A percentile compares a stretch with the other conserved stretches of the same genome.
These are phyloP conservation scores for Stegostoma tigrinum DNA, from an alignment of 2,113 vertebrate species.

Conservation along the genomic window DNA sequence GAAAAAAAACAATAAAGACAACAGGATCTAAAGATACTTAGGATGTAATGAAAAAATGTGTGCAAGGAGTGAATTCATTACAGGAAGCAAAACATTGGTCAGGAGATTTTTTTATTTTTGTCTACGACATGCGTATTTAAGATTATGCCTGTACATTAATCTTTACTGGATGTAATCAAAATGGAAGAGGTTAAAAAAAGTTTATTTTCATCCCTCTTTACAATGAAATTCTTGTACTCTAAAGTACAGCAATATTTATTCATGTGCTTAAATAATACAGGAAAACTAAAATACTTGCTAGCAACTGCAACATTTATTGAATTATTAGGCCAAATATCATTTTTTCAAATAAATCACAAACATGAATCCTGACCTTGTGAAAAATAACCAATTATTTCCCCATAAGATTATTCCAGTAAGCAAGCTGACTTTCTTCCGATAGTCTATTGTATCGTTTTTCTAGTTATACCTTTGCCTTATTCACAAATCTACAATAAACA, in stretches of 20 bases:
- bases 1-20: no score
- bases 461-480: background rate
- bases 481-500: conserved; percentile 13
- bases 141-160: background rate
- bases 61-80: background rate
- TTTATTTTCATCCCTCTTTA: conserved; percentile 5
- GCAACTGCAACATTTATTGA: background rate
- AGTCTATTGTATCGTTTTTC: background rate
- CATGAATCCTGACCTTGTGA: background rate
- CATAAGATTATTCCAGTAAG: background rate
- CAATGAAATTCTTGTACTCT: background rate
- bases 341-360: background rate
- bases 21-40: background rate
- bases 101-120: conserved; percentile 14
- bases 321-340: background rate
- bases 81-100: background rate
- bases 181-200: background rate
- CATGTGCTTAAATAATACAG: background rate
- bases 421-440: background rate
- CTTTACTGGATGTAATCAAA: background rate
- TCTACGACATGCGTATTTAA: conserved; percentile 14
- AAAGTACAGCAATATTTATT: background rate
- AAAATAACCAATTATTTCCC: background rate
- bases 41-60: background rate
- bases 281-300: background rate